Conservation (phyloP, 1,140 invertebrate genomes). For the Nymphalis io region DNA sequence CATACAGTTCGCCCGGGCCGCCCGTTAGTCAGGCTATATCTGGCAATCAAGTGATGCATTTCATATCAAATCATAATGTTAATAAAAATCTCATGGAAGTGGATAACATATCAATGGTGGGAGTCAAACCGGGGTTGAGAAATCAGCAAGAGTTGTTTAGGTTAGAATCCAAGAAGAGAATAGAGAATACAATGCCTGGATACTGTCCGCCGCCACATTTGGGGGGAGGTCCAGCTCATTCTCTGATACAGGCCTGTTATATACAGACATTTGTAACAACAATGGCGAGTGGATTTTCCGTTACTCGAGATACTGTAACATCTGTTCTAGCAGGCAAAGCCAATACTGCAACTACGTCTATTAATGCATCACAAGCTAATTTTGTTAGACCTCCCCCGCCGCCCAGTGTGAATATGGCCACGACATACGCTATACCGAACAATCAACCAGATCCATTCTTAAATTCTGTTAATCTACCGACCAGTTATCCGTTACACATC, state of each 20-base stretch:
- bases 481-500: slow-evolving; percentile 77
- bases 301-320: slow-evolving; percentile 88
- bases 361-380: slow-evolving; percentile 83
- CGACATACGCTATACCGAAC: slow-evolving; percentile 72
- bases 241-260: slow-evolving; percentile 68
- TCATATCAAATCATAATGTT: slow-evolving; percentile 76
- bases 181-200: slow-evolving; percentile 73
- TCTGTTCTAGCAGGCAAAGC: slow-evolving; percentile 88
- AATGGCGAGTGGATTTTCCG: slow-evolving; percentile 87
- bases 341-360: slow-evolving; percentile 87
- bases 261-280: slow-evolving; percentile 83
- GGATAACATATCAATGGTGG: slow-evolving; percentile 77
- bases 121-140: slow-evolving; percentile 64
- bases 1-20: slow-evolving; percentile 72
- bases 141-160: slow-evolving; percentile 56
- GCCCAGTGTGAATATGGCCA: slow-evolving; percentile 78
- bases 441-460: slow-evolving; percentile 71
- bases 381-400: slow-evolving; percentile 70
- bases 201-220: slow-evolving; percentile 76
- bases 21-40: slow-evolving; percentile 54
- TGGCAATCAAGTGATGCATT: slow-evolving; percentile 74
- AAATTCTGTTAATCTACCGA: slow-evolving; percentile 72
- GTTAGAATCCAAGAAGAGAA: slow-evolving; percentile 53
- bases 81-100: slow-evolving; percentile 78
- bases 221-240: slow-evolving; percentile 62